Percentiles rank a stretch among this genome's conserved stretches.
These are phyloP conservation scores for Leptopterna dolabrata DNA, from an alignment of 2,888 invertebrate species.

Conservation along the genomic window DNA sequence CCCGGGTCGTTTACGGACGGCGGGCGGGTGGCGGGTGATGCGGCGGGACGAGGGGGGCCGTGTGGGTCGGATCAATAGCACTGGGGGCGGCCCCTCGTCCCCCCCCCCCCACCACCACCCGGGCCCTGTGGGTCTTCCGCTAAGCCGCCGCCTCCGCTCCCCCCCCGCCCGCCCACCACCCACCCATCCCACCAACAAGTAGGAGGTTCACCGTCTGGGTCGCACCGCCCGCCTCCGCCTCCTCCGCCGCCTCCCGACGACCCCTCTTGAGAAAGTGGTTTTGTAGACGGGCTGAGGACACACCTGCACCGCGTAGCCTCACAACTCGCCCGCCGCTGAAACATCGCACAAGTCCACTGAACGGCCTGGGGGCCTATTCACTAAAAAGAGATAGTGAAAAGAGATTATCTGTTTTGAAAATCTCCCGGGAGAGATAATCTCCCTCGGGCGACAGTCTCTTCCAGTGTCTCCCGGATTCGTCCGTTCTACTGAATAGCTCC, in stretches of 20 bases:
- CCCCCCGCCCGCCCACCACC: background rate
- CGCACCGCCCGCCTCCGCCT: background rate
- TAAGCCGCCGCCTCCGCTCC: background rate
- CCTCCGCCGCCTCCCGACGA: background rate
- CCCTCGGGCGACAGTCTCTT: too few species aligned
- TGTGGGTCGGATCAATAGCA: slow-evolving; percentile 48
- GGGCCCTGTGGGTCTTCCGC: background rate
- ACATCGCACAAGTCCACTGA: background rate
- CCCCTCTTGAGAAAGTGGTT: background rate
- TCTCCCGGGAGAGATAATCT: too few species aligned
- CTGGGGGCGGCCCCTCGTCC: slow-evolving; percentile 1
- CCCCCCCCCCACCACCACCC: background rate
- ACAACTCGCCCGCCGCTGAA: background rate
- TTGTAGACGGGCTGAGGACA: background rate
- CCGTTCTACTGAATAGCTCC: too few species aligned
- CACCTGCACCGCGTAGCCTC: background rate
- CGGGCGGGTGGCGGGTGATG: background rate
- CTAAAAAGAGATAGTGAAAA: too few species aligned
- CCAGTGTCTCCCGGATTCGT: too few species aligned
- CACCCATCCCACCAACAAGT: slow-evolving; percentile 22
- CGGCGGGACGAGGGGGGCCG: slow-evolving; percentile 1
- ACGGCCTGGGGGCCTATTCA: too few species aligned
- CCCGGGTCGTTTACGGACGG: background rate
- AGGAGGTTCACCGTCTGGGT: slow-evolving; percentile 39
- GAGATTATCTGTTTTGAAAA: too few species aligned